A percentile compares a stretch with the other conserved stretches of the same genome.
phyloP scores from a whole-genome alignment of 2,113 vertebrate species.

The Benitochromis conjunctus region DNA sequence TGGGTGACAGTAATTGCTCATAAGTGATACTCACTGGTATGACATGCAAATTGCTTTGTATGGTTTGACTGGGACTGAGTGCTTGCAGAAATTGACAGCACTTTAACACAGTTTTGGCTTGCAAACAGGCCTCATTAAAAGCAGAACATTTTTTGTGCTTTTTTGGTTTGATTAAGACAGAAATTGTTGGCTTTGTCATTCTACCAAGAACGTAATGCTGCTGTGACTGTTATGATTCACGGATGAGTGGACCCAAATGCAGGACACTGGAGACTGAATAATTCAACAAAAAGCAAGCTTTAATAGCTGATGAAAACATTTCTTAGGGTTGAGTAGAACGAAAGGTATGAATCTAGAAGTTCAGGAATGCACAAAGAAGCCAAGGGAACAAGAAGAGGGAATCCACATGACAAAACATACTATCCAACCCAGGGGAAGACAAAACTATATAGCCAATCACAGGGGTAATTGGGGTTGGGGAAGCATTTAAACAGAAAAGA shows the following conservation, averaged over 20 bases:
- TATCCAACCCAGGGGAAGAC: neutral
- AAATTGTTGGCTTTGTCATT: neutral
- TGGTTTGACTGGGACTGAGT: slow-evolving; percentile 14
- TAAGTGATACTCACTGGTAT: slow-evolving; percentile 39
- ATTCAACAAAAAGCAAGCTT: neutral
- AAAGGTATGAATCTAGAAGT: neutral
- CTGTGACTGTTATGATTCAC: neutral
- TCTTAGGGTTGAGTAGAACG: neutral
- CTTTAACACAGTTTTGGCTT: neutral
- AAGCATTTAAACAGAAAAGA: neutral
- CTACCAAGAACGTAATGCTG: neutral
- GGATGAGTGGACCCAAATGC: neutral
- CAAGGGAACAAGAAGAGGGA: neutral
- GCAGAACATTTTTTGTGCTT: neutral
- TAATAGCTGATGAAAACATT: neutral
- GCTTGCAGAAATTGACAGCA: slow-evolving; percentile 26
- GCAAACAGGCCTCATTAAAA: slow-evolving; percentile 16
- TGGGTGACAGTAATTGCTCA: slow-evolving; percentile 48
- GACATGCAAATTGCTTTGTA: slow-evolving; percentile 41
- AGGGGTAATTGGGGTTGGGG: neutral
- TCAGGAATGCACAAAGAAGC: neutral
- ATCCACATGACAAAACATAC: neutral
- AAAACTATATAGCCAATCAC: neutral
- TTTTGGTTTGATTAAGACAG: neutral
- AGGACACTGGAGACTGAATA: neutral